A percentile compares a stretch with the other conserved stretches of the same genome.
phyloP scores from a whole-genome alignment of 2,888 invertebrate species.

The Andricus quercusramuli region DNA sequence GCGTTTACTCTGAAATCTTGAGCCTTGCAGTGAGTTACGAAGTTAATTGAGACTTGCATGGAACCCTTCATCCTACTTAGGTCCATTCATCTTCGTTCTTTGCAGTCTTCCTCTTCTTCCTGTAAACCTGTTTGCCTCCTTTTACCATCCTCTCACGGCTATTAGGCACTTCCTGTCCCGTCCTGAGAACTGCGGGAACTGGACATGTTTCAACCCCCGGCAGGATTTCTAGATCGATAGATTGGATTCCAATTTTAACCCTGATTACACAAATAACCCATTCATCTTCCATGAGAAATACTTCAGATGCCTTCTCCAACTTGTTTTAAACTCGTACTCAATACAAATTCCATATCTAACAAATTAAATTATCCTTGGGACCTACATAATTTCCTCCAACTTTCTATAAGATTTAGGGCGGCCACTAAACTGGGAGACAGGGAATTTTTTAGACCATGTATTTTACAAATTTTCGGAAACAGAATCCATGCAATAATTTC shows the following conservation, averaged over 20 bases:
- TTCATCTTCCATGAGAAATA: constrained; percentile 19
- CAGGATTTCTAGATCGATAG: constrained; percentile 50
- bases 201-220: constrained; percentile 64
- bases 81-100: constrained; percentile 75
- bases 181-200: constrained; percentile 74
- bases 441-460: too few species aligned
- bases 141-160: constrained; percentile 76
- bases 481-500: too few species aligned
- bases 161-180: constrained; percentile 77
- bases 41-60: constrained; percentile 38
- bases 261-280: constrained; percentile 29
- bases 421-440: too few species aligned
- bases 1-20: constrained; percentile 21
- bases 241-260: constrained; percentile 56
- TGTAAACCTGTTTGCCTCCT: constrained; percentile 73
- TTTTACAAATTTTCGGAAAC: too few species aligned
- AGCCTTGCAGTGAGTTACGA: constrained; percentile 15
- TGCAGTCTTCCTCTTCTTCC: constrained; percentile 61
- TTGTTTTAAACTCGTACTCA: background rate
- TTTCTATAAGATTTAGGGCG: too few species aligned
- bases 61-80: constrained; percentile 57
- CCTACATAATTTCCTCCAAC: too few species aligned
- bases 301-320: background rate
- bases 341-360: too few species aligned
- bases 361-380: too few species aligned